A percentile compares a stretch with the other conserved stretches of the same genome.
These are phyloP conservation scores for Stictocephala bisonia DNA, from an alignment of 2,888 invertebrate species.

Conservation along the genomic window DNA sequence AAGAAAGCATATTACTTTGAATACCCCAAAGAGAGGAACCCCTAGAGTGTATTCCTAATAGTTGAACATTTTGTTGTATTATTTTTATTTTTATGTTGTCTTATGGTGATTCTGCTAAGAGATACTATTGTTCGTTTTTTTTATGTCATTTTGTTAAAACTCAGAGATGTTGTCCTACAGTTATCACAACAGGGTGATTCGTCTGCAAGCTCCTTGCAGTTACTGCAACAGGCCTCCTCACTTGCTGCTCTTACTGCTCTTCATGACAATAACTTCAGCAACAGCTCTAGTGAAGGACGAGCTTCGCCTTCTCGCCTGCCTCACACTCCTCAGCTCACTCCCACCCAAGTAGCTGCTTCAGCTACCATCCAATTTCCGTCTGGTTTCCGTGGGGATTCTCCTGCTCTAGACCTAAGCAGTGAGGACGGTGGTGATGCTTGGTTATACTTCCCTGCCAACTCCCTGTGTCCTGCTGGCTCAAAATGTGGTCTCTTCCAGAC, in stretches of 20 bases:
- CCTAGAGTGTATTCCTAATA: too few relatives aligned
- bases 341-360: slow-evolving; percentile 32
- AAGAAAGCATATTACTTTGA: too few relatives aligned
- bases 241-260: slow-evolving; percentile 56
- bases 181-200: slow-evolving; percentile 53
- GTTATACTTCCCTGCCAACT: slow-evolving; percentile 49
- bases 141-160: too few relatives aligned
- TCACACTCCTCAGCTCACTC: slow-evolving; percentile 53
- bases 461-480: slow-evolving; percentile 49
- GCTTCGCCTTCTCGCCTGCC: slow-evolving; percentile 61
- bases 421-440: slow-evolving; percentile 56
- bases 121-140: neutral
- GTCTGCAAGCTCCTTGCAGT: slow-evolving; percentile 52
- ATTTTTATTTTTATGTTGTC: neutral
- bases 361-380: slow-evolving; percentile 43
- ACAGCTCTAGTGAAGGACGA: slow-evolving; percentile 68
- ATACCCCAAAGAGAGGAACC: too few relatives aligned
- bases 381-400: slow-evolving; percentile 38
- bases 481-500: slow-evolving; percentile 55
- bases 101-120: neutral
- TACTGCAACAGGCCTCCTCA: slow-evolving; percentile 57
- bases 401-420: slow-evolving; percentile 54
- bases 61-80: neutral
- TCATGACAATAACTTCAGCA: slow-evolving; percentile 66
- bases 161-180: neutral